phyloP scores from a whole-genome alignment of 2,113 vertebrate genomes.

The Mormyrus iriodes region DNA sequence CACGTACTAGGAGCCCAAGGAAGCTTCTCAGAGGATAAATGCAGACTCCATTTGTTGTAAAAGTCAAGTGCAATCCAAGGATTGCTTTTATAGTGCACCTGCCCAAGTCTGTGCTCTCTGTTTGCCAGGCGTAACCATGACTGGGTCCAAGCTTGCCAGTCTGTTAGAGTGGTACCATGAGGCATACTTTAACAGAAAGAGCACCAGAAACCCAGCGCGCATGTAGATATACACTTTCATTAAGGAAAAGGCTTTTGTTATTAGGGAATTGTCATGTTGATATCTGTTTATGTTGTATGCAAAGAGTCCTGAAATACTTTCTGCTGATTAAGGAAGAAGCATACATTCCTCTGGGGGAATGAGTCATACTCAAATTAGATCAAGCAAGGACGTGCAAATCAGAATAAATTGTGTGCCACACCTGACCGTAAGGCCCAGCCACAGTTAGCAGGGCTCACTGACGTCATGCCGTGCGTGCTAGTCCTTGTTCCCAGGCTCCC shows the following conservation, averaged over 20 bases:
- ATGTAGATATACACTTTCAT: neutral
- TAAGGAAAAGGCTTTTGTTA: neutral
- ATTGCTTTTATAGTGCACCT: neutral
- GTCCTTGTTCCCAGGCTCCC: neutral
- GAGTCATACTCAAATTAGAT: neutral
- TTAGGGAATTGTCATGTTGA: neutral
- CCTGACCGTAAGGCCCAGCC: neutral
- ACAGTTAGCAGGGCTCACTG: neutral
- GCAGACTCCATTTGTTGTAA: neutral
- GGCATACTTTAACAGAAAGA: neutral
- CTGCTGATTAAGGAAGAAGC: neutral
- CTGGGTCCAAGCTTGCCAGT: neutral
- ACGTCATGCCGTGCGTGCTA: neutral
- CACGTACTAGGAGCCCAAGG: neutral
- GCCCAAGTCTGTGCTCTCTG: neutral
- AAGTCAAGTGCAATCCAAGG: neutral
- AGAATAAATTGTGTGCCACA: neutral
- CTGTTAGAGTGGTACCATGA: neutral
- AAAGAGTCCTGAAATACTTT: neutral
- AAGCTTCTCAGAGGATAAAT: constrained; percentile 1
- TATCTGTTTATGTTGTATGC: neutral
- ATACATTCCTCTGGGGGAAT: neutral
- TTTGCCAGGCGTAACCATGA: neutral
- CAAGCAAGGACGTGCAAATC: neutral
- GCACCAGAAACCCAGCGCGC: neutral